A percentile compares a stretch with the other conserved stretches of the same genome.
Conservation (phyloP, 1,140 invertebrate genomes). For the Tenebrio molitor region DNA sequence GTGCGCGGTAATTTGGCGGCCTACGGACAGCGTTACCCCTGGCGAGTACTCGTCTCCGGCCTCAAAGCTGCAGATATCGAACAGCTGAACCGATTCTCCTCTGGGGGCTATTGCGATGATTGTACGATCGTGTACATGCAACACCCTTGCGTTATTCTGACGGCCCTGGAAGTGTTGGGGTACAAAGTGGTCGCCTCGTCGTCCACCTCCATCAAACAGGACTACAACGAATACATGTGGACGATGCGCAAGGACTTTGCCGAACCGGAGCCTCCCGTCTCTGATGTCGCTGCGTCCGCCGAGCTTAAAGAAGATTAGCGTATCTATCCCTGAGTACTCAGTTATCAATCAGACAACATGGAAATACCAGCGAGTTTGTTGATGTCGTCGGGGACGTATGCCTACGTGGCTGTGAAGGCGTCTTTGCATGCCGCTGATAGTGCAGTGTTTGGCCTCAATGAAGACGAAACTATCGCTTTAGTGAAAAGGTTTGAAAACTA, state of each 20-base stretch:
- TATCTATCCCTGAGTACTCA: too few relatives aligned
- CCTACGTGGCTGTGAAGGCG: slow-evolving; percentile 83
- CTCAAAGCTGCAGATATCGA: slow-evolving; percentile 87
- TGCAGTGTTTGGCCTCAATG: slow-evolving; percentile 79
- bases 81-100: slow-evolving; percentile 83
- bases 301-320: slow-evolving; percentile 11
- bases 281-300: background rate
- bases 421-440: slow-evolving; percentile 80
- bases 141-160: slow-evolving; percentile 88
- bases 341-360: too few relatives aligned
- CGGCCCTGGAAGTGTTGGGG: slow-evolving; percentile 86
- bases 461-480: slow-evolving; percentile 77
- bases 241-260: slow-evolving; percentile 90
- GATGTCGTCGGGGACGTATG: slow-evolving; percentile 69
- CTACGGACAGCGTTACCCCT: slow-evolving; percentile 86
- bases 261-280: slow-evolving; percentile 77
- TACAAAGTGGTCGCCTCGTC: slow-evolving; percentile 89
- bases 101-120: slow-evolving; percentile 83
- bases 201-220: slow-evolving; percentile 85
- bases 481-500: slow-evolving; percentile 76
- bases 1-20: slow-evolving; percentile 88
- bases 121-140: slow-evolving; percentile 86
- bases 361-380: slow-evolving; percentile 63
- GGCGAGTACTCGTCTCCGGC: slow-evolving; percentile 86
- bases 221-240: slow-evolving; percentile 93